A percentile compares a stretch with the other conserved stretches of the same genome.
phyloP scores from a whole-genome alignment of 2,888 invertebrate species.

The Ptilodon capucinus region DNA sequence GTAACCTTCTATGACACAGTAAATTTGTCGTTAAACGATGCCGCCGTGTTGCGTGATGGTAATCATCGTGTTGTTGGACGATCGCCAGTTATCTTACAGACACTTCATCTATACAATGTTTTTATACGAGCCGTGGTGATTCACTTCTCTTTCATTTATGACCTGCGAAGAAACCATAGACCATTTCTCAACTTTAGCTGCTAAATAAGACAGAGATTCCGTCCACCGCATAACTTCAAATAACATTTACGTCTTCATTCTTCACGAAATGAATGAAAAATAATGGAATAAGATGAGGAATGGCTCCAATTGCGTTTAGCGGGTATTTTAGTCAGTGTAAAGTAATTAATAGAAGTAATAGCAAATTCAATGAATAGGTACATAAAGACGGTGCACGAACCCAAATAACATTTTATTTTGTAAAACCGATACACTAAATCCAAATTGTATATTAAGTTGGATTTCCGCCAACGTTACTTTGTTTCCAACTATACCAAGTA shows the following conservation, averaged over 20 bases:
- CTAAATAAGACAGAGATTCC: slow-evolving; percentile 30
- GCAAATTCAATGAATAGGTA: too few species aligned
- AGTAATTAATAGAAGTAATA: too few species aligned
- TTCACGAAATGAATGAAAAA: too few species aligned
- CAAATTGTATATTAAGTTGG: slow-evolving; percentile 72
- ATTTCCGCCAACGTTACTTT: slow-evolving; percentile 72
- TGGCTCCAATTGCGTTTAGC: too few species aligned
- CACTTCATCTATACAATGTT: slow-evolving; percentile 53
- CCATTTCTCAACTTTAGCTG: slow-evolving; percentile 33
- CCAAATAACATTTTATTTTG: slow-evolving; percentile 55
- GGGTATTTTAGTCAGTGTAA: too few species aligned
- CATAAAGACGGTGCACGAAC: too few species aligned
- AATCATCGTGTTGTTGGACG: slow-evolving; percentile 61
- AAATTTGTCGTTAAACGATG: slow-evolving; percentile 67
- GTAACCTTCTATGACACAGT: slow-evolving; percentile 50
- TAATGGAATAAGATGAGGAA: too few species aligned
- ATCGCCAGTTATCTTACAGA: slow-evolving; percentile 54
- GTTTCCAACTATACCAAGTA: slow-evolving; percentile 59
- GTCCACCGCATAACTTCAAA: slow-evolving; percentile 39
- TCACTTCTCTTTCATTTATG: slow-evolving; percentile 45
- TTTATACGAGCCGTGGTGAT: slow-evolving; percentile 45
- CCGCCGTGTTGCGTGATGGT: slow-evolving; percentile 62
- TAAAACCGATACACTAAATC: slow-evolving; percentile 64
- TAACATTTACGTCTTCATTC: too few species aligned
- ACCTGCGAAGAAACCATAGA: slow-evolving; percentile 49